Base-by-base conservation (phyloP, 2,113 vertebrate genomes). In the Taxidea taxus region DNA sequence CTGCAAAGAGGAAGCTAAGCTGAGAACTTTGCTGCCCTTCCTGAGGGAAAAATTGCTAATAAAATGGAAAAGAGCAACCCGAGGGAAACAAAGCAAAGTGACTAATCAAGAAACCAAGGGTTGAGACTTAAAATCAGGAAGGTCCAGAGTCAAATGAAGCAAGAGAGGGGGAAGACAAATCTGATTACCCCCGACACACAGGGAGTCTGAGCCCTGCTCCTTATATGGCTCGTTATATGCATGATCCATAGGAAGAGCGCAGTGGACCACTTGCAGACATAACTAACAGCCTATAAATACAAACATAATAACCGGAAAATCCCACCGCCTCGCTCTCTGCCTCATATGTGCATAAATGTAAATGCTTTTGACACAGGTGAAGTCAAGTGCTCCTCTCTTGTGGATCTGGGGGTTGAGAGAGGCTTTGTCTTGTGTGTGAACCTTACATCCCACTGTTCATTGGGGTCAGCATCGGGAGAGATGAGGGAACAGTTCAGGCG, bases 181-280 rank as follows among this genome's bases (percentile, higher is more conserved):
- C 47, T n/a, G 9, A 20, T 49, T 11, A 10, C 49, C 29, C 29
- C 31, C 0, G 4, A 23, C 18, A 10, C 20, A 16, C 42, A 2
- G 25, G 1, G 14, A 80, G 77, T 21, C 77, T 49, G 18, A 80
- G 31, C 77, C 1, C 13, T 10, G 47, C 5, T 21, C 77, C 10
- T 20, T 3, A 20, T 1, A 16, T 3, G 2, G 62, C 15, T 4
- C n/a, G n/a, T n/a, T n/a, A n/a, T n/a, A n/a, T 2, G 14, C 9
- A 18, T 3, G 4, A 6, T 29, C 44, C 14, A 2, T 10, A 34
- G 16, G 29, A 20, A 51, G 47, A 1, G 16, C 3, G 47, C 49
- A 21, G 31, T 21, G 4, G 0, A n/a, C 18, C 49, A 4, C 10
- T 13, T 12, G 47, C 14, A n/a, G 51, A 51, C 7, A 10, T 51